Percentiles rank a stretch among this genome's conserved stretches.
Evolutionary conservation across 30 jellyfish, hydroid and myxozoan species (phyloP).

Genomic region (Sanderia malayensis): DNA sequence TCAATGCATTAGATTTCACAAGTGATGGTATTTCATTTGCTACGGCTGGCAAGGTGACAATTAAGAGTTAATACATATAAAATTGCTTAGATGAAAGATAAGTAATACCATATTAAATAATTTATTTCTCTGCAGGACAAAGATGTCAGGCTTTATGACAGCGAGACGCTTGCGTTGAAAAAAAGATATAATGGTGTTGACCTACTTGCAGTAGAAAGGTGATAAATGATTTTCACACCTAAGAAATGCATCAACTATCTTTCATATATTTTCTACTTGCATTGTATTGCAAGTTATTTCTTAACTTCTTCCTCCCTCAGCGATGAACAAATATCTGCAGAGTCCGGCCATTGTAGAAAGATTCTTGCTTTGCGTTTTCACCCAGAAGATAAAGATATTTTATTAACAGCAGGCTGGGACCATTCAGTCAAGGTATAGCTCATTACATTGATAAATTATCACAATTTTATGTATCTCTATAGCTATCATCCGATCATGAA

Average conservation of each 20-base stretch:
- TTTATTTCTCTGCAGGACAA: slow-evolving; percentile 52
- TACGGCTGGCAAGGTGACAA: slow-evolving; percentile 94
- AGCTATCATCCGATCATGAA: too few species aligned
- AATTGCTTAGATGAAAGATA: too few species aligned
- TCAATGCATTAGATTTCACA: slow-evolving; percentile 82
- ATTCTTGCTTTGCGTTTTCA: slow-evolving; percentile 84
- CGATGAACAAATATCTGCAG: slow-evolving; percentile 55
- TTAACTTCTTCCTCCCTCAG: slow-evolving; percentile 34
- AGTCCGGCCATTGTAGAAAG: slow-evolving; percentile 82
- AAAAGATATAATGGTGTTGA: slow-evolving; percentile 56
- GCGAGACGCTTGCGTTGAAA: slow-evolving; percentile 53
- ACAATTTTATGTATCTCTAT: too few species aligned
- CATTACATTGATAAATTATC: too few species aligned
- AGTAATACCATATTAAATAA: too few species aligned
- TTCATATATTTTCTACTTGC: too few species aligned
- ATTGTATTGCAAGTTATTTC: too few species aligned
- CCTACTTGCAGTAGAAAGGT: slow-evolving; percentile 82
- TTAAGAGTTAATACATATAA: too few species aligned
- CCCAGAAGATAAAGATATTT: slow-evolving; percentile 83
- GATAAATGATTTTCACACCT: too few species aligned
- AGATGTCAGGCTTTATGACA: slow-evolving; percentile 74
- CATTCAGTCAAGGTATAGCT: slow-evolving; percentile 88
- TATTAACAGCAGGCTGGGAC: slow-evolving; percentile 97
- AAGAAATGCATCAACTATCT: too few species aligned
- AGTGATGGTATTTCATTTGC: slow-evolving; percentile 90